Conservation (phyloP, 2,113 vertebrate genomes). For the Anoura caudifer region DNA sequence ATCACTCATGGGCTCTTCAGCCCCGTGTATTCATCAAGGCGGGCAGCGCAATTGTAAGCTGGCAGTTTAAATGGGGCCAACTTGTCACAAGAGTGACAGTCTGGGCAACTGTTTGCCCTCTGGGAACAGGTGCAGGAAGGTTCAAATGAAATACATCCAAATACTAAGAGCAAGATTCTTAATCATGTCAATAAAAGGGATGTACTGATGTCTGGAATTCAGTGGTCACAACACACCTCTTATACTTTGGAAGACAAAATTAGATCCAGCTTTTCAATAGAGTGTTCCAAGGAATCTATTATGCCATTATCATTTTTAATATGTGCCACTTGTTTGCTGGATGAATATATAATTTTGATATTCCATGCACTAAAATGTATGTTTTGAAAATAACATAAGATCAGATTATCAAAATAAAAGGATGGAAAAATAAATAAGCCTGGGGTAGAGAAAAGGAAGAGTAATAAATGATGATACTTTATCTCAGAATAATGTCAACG, state of each 20-base stretch:
- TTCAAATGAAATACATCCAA: constrained; percentile 73
- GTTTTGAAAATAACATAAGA: background rate
- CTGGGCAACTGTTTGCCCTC: constrained; percentile 72
- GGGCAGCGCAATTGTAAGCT: background rate
- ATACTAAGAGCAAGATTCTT: constrained; percentile 69
- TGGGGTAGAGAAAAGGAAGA: background rate
- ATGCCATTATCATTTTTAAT: constrained; percentile 33
- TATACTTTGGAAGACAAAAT: constrained; percentile 48
- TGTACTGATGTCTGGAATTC: constrained; percentile 39
- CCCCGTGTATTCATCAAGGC: constrained; percentile 52
- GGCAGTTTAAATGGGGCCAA: constrained; percentile 59
- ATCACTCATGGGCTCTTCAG: constrained; percentile 12
- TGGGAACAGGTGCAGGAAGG: constrained; percentile 70
- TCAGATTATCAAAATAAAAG: constrained; percentile 17
- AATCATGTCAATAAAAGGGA: constrained; percentile 72
- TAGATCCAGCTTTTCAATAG: constrained; percentile 40
- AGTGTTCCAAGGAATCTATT: constrained; percentile 9
- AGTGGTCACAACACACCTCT: constrained; percentile 34
- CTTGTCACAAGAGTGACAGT: constrained; percentile 70
- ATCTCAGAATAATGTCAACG: background rate
- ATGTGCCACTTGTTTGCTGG: background rate
- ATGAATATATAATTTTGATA: constrained; percentile 14
- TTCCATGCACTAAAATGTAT: background rate
- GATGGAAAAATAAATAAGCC: background rate
- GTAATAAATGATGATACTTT: background rate